These are phyloP conservation scores for Therioaphis trifolii DNA, from an alignment of 2,888 invertebrate species.

Conservation along the genomic window DNA sequence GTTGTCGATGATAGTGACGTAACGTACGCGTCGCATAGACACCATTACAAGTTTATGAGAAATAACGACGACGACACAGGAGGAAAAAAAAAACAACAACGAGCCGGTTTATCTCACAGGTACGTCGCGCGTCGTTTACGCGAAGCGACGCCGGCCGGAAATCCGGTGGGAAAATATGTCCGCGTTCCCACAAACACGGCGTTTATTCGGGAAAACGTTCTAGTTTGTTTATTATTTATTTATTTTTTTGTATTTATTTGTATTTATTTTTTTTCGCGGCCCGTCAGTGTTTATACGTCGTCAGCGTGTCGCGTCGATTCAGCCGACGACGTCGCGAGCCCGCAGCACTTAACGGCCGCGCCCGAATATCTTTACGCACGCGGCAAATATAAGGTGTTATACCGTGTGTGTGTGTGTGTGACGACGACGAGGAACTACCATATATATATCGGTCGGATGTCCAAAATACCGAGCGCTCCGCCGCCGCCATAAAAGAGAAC, in stretches of 20 bases:
- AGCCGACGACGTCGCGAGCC: no score
- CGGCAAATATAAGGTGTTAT: no score
- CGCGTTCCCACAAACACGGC: conserved; percentile 48
- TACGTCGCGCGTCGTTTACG: conserved; percentile 14
- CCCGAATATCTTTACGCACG: no score
- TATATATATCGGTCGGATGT: conserved; percentile 53
- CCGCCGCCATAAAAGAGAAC: conserved; percentile 45
- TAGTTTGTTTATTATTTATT: background rate
- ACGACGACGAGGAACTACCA: conserved; percentile 4
- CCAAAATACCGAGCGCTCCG: background rate
- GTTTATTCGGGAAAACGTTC: conserved; percentile 14
- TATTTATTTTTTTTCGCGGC: background rate
- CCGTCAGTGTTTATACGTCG: background rate
- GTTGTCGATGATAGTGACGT: background rate
- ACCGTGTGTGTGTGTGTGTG: no score
- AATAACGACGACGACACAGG: background rate
- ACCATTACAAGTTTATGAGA: no score
- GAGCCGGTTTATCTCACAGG: conserved; percentile 21
- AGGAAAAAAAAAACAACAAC: conserved; percentile 3
- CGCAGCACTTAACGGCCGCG: no score
- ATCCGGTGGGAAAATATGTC: conserved; percentile 58
- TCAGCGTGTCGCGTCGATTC: background rate
- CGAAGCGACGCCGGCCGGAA: conserved; percentile 23
- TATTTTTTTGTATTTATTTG: no score
- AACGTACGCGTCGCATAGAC: background rate